Base-by-base conservation (phyloP, 2,888 invertebrate genomes). In the Caenorhabditis sp. region DNA sequence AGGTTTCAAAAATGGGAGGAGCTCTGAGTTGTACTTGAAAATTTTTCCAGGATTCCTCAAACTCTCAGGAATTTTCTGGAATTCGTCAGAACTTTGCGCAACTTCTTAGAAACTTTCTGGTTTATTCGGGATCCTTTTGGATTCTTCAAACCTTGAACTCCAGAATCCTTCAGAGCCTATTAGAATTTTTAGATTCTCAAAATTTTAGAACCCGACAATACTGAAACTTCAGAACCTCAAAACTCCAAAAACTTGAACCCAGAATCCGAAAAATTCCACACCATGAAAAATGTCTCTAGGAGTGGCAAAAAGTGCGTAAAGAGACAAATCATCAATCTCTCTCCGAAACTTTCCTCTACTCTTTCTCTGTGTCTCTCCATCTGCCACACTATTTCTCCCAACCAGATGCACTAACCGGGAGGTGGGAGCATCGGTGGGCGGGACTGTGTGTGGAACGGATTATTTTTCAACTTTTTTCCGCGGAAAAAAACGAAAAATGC, bases 401-500 rank as follows among this genome's bases (percentile, higher is more conserved):
- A 1, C n/a, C 19, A 41, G 7, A 31, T n/a, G 19, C 47, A n/a
- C 19, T 47, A 47, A 44, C n/a, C n/a, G n/a, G n/a, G n/a, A n/a
- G n/a, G n/a, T n/a, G 38, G 38, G 38, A 38, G 38, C 38, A 38
- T 38, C 2, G 38, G 12, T 2, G 38, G 38, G 12, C 10, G 6
- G 12, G 10, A 10, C 10, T 38, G 38, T 70, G 70, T 73, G 35
- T 73, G 49, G 35, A 54, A 63, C 73, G 63, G 73, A 73, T 73
- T 73, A 73, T 73, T 73, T 73, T 72, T 61, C 54, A 6, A 5
- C n/a, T 47, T 47, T 47, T 47, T 16, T n/a, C 6, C n/a, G 47
- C 47, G 10, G n/a, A 47, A 47, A 47, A 47, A 47, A 47, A 47
- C 38, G 38, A 38, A 38, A 38, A 38, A 38, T 38, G 38, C 38